Conservation (phyloP, 2,888 invertebrate genomes). For the Luffia ferchaultella region DNA sequence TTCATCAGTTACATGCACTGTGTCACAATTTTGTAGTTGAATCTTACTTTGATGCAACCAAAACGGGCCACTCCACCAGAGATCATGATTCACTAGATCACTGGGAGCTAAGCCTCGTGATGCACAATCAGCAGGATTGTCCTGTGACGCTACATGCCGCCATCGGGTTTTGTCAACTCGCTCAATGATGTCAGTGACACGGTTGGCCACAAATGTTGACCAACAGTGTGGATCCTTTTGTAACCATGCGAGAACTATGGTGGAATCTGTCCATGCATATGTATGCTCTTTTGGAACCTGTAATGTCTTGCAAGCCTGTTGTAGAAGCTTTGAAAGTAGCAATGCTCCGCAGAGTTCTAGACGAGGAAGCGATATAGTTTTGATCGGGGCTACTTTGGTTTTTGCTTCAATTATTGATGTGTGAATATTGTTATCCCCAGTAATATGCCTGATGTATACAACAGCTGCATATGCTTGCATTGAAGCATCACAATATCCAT, state of each 20-base stretch:
- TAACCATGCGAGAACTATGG: conserved; percentile 19
- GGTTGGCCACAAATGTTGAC: conserved; percentile 20
- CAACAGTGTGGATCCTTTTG: conserved; percentile 16
- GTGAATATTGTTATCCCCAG: no score
- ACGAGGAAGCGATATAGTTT: no score
- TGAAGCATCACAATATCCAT: conserved; percentile 17
- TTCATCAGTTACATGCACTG: no score
- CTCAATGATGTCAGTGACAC: conserved; percentile 17
- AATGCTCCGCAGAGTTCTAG: no score
- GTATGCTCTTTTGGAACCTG: no score
- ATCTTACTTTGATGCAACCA: neutral
- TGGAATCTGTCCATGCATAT: conserved; percentile 19
- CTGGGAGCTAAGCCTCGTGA: conserved; percentile 18
- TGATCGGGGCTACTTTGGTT: no score
- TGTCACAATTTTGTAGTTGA: neutral
- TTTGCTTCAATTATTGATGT: no score
- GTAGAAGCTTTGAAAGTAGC: no score
- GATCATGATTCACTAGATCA: conserved; percentile 7
- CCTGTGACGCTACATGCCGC: conserved; percentile 15
- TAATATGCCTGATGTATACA: no score
- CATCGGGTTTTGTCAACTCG: conserved; percentile 12
- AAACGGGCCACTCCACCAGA: conserved; percentile 15
- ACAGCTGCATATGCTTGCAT: no score
- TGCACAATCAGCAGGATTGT: conserved; percentile 21
- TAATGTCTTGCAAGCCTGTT: no score